Conservation (phyloP, 2,113 vertebrate species). For the Oncorhynchus keta region DNA sequence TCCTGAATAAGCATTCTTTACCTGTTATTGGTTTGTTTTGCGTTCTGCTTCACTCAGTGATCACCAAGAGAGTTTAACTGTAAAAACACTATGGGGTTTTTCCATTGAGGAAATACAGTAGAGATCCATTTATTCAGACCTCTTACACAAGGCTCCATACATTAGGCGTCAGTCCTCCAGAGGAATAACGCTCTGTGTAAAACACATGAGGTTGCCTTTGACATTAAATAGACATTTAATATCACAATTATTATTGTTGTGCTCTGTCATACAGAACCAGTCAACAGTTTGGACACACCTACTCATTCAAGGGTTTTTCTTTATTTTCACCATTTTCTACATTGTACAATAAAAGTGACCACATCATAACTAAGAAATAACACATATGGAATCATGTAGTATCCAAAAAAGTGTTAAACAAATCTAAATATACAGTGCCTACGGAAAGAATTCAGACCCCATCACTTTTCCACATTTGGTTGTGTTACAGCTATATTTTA, state of each 20-base stretch:
- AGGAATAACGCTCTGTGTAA: conserved; percentile 20
- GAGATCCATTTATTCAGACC: too few species aligned
- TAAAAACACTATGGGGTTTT: conserved; percentile 5
- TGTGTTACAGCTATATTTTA: too few species aligned
- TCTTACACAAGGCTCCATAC: neutral
- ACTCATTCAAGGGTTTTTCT: too few species aligned
- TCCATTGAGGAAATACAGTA: neutral
- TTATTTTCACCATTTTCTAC: too few species aligned
- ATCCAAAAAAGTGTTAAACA: too few species aligned
- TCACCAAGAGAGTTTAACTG: conserved; percentile 22
- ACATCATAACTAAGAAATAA: conserved; percentile 7
- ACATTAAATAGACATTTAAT: conserved; percentile 61
- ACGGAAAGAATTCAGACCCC: too few species aligned
- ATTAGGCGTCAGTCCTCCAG: neutral
- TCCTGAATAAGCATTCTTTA: conserved; percentile 7
- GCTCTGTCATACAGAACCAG: conserved; percentile 53
- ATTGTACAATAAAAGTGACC: conserved; percentile 51
- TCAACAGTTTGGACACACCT: too few species aligned
- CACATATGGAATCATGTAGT: conserved; percentile 55
- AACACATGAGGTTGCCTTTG: conserved; percentile 61
- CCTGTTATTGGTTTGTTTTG: conserved; percentile 22
- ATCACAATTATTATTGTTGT: conserved; percentile 69
- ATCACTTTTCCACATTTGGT: too few species aligned
- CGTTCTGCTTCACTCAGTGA: conserved; percentile 21
- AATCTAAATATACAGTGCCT: too few species aligned